Conservation (phyloP, 2,113 vertebrate genomes). For the Bombycilla garrulus region DNA sequence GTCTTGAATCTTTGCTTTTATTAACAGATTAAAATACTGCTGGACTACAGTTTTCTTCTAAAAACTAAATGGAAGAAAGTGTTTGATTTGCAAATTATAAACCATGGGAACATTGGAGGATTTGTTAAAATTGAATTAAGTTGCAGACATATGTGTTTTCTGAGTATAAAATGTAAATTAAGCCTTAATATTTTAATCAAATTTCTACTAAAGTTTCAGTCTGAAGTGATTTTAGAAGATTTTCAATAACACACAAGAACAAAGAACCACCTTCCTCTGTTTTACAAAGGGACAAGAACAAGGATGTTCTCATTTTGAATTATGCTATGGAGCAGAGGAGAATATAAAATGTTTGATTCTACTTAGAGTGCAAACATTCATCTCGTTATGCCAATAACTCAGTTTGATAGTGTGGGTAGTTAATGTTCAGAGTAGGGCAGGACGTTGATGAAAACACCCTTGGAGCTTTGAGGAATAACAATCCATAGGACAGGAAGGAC, state of each 20-base stretch:
- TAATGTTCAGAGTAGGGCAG: neutral
- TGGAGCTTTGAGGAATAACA: neutral
- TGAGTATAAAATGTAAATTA: neutral
- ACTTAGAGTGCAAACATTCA: conserved; percentile 3
- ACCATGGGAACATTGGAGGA: neutral
- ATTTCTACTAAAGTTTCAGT: neutral
- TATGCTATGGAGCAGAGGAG: neutral
- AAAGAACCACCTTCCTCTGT: neutral
- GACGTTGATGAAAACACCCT: neutral
- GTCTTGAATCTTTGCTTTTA: neutral
- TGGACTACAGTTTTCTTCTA: neutral
- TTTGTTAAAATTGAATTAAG: neutral
- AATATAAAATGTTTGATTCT: conserved; percentile 8
- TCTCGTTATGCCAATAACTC: neutral
- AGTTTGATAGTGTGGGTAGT: neutral
- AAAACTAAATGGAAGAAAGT: neutral
- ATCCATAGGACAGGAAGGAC: neutral
- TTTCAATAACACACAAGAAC: neutral
- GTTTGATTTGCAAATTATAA: neutral
- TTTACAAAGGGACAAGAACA: neutral
- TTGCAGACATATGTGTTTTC: neutral
- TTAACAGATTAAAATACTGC: neutral
- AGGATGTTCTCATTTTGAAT: neutral
- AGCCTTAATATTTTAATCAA: neutral
- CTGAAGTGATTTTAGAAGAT: neutral